Evolutionary conservation across 2,113 vertebrate genomes (phyloP), one percentile per base, ranked within the genome.

Genomic region (Prinia subflava): DNA sequence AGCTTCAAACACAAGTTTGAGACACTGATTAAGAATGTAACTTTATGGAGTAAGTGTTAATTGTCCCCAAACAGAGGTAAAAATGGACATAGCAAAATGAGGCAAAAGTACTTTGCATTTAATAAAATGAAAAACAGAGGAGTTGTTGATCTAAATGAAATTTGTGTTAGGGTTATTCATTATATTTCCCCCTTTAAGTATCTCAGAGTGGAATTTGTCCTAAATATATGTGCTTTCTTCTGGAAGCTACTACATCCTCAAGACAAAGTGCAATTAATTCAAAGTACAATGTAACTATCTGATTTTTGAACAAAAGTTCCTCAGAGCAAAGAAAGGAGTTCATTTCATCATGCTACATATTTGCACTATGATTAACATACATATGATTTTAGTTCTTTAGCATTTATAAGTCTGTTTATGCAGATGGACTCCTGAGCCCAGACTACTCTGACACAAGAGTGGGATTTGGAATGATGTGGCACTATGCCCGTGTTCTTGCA

Each of bases 1-100:
- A 83, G 50, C 90, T 91, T 94, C 92, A 96, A 92, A 92, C 71
- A 47, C n/a, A 67, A 15, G 79, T 88, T 88, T 86, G 82, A 94
- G 90, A 86, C 15, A 3, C 93, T 88, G 87, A 88, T 94, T 93
- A 93, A 88, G 64, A 81, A 41, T 47, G 46, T 80, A 76, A 33
- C 64, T 94, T 80, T n/a, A 76, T 83, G 59, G 57, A 55, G 15
- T 69, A 47, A 22, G 33, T 85, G 42, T 57, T 87, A 89, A 60
- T 95, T 92, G 63, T 69, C 82, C 49, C 75, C 55, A 91, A 91
- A 84, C 57, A 75, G 12, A 68, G 9, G 50, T 73, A 71, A 86
- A 87, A 87, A 76, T 69, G 53, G 75, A 67, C 63, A 31, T 52
- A 70, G 65, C 50, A 89, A 92, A 91, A 94, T 70, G 35, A 95